phyloP scores from a whole-genome alignment of 2,888 invertebrate species.

The Mylabris sibirica region DNA sequence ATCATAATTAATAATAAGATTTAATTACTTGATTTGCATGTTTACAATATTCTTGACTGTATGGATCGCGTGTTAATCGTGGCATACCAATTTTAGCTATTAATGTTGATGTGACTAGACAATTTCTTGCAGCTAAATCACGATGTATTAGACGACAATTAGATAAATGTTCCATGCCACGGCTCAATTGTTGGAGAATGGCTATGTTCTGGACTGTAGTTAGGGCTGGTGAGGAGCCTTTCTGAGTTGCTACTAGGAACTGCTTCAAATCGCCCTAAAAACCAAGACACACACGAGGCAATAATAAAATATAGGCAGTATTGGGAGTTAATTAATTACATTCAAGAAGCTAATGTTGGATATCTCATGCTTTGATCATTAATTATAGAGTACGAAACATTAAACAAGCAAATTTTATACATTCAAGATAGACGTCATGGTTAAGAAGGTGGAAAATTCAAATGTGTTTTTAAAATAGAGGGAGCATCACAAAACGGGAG shows the following conservation, averaged over 20 bases:
- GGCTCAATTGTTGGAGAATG: slow-evolving; percentile 78
- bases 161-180: slow-evolving; percentile 82
- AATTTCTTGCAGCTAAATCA: slow-evolving; percentile 92
- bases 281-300: slow-evolving; percentile 19
- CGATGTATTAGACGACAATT: slow-evolving; percentile 82
- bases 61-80: slow-evolving; percentile 82
- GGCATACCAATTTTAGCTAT: slow-evolving; percentile 84
- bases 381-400: too few relatives aligned
- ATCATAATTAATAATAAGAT: background rate
- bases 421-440: too few relatives aligned
- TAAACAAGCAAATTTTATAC: too few relatives aligned
- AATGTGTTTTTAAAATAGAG: too few relatives aligned
- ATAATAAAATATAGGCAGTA: background rate
- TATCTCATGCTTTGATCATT: too few relatives aligned
- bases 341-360: too few relatives aligned
- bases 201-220: slow-evolving; percentile 72
- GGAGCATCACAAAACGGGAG: too few relatives aligned
- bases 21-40: slow-evolving; percentile 78
- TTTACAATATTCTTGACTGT: slow-evolving; percentile 89
- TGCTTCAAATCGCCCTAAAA: slow-evolving; percentile 89
- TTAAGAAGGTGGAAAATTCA: too few relatives aligned
- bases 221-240: slow-evolving; percentile 67
- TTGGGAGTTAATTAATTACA: too few relatives aligned
- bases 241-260: slow-evolving; percentile 77
- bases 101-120: slow-evolving; percentile 83